Percentiles rank a stretch among this genome's conserved stretches.
Conservation (phyloP, 2,113 vertebrate genomes). For the Ellobius talpinus region DNA sequence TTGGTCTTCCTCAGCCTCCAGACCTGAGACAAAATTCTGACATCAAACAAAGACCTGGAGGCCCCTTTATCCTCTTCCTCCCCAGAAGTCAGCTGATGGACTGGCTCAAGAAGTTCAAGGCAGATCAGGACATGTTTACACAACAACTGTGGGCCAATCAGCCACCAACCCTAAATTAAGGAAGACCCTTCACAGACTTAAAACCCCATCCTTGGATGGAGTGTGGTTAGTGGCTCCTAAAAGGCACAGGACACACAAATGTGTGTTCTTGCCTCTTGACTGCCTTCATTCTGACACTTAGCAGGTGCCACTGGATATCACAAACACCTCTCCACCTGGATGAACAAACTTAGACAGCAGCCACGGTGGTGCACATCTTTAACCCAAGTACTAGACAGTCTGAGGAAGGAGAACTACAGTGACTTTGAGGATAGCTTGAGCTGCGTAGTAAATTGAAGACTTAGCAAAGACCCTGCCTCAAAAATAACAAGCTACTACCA, state of each 20-base stretch:
- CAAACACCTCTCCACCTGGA: background rate
- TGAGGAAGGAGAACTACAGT: background rate
- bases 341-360: background rate
- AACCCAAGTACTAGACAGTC: background rate
- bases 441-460: background rate
- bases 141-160: background rate
- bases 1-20: background rate
- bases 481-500: background rate
- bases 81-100: background rate
- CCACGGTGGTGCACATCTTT: background rate
- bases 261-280: background rate
- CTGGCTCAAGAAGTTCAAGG: background rate
- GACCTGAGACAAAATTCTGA: background rate
- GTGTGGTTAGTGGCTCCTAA: background rate
- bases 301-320: no score
- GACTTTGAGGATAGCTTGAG: background rate
- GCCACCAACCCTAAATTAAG: background rate
- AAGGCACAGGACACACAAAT: background rate
- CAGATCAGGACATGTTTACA: background rate
- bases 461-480: background rate
- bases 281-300: background rate
- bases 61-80: no score
- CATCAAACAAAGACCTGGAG: background rate
- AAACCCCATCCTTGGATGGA: background rate
- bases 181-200: background rate